These are phyloP conservation scores for Pteria penguin DNA, from an alignment of 2,888 invertebrate species.

Conservation along the genomic window DNA sequence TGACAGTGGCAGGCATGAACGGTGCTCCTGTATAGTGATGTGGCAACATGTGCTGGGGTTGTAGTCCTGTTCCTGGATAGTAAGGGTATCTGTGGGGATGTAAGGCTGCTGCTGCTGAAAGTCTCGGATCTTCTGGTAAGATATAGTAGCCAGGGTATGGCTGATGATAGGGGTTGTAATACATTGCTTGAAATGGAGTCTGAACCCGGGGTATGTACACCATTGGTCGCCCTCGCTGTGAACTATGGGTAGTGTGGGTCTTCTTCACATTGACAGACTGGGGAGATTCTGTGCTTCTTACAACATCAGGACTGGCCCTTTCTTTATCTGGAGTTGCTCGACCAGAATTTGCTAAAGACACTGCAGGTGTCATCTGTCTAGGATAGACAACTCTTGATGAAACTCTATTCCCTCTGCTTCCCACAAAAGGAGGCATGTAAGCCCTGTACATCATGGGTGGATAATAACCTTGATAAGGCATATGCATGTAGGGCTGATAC, in stretches of 20 bases:
- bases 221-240: conserved; percentile 25
- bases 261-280: conserved; percentile 9
- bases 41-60: conserved; percentile 6
- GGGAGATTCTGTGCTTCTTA: conserved; percentile 33
- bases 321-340: conserved; percentile 29
- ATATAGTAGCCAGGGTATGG: conserved; percentile 36
- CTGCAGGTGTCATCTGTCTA: conserved; percentile 9
- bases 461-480: conserved; percentile 53
- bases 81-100: conserved; percentile 34
- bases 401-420: conserved; percentile 34
- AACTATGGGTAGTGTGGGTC: not conserved
- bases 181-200: conserved; percentile 33
- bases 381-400: conserved; percentile 31
- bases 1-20: conserved; percentile 31
- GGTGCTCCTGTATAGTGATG: conserved; percentile 25
- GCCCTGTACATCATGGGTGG: conserved; percentile 59
- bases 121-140: conserved; percentile 40
- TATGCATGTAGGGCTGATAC: conserved; percentile 57
- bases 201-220: conserved; percentile 37
- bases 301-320: conserved; percentile 23
- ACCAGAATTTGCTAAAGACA: conserved; percentile 15
- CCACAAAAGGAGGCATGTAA: conserved; percentile 36
- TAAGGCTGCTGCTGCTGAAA: conserved; percentile 12
- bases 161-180: conserved; percentile 31
- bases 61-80: conserved; percentile 18